Base-by-base conservation (phyloP, 2,113 vertebrate species). In the Jaculus jaculus region DNA sequence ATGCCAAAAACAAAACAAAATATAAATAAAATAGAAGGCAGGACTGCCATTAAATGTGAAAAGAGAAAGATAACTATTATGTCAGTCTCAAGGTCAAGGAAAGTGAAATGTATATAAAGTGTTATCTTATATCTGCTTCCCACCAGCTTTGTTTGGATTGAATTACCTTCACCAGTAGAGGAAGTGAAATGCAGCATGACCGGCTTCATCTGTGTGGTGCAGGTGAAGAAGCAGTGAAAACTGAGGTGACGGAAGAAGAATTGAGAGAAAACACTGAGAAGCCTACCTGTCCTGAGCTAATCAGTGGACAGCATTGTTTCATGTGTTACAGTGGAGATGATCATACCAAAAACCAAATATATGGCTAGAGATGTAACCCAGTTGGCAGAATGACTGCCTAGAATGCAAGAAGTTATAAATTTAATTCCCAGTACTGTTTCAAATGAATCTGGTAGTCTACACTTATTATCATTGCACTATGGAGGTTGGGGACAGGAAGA, bases 161-260 rank as follows among this genome's bases (percentile, higher is more conserved):
- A 60, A 20, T 11, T 1, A 7, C 58, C 18, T 9, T 60, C 24
- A 10, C 7, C 2, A 34, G 17, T 4, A 6, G 2, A 1, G 13
- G 15, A 0, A 34, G 2, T 1, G 13, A 8, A 28, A 0, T 5
- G 18, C 3, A 2, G 4, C 2, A n/a, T 73, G 28, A 68, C 15
- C 4, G 73, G 12, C 37, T 16, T 47, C 8, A 0, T 12, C 1
- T 1, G 13, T 26, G 15, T 1, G 18, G 28, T 58, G 4, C 0
- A 4, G 13, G 18, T 78, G 24, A 37, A 18, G 13, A 21, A 15
- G 11, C 3, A 20, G 34, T 86, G 26, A 73, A 58, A 18, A 26
- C 16, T 26, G 12, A 81, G 7, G 2, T 10, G 1, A 3, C 11
- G 34, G 16, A 3, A 72, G 7, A 1, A 51, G 42, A 54, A 39